Evolutionary conservation across 1,140 invertebrate genomes (phyloP).

Genomic region (Cydia strobilella): DNA sequence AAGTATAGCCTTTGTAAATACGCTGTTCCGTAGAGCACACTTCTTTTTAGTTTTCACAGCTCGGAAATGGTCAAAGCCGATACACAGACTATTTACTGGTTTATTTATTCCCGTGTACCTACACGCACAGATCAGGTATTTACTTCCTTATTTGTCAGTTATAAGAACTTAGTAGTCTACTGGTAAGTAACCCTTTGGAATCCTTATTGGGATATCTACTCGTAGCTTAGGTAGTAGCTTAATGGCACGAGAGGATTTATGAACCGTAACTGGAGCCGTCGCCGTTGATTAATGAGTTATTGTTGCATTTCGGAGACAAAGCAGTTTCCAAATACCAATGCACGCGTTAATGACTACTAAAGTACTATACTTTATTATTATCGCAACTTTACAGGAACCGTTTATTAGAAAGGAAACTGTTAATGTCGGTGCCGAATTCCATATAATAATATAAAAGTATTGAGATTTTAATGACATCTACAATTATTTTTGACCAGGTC

Average conservation of each 20-base stretch:
- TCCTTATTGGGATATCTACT: background rate
- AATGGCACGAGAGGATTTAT: slow-evolving; percentile 7
- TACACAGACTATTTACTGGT: no score
- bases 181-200: background rate
- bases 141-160: background rate
- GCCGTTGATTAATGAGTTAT: background rate
- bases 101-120: no score
- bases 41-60: no score
- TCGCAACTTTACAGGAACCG: background rate
- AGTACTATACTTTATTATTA: background rate
- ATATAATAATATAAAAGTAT: no score
- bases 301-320: background rate
- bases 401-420: background rate
- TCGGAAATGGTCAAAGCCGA: no score
- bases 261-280: background rate
- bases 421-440: background rate
- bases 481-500: no score
- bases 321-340: no score
- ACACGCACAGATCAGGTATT: no score
- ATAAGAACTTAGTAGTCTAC: background rate
- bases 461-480: no score
- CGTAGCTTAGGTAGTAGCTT: background rate
- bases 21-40: no score
- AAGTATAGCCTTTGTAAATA: no score
- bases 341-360: background rate